These are phyloP conservation scores for Azorinus chamasolen DNA, from an alignment of 2,888 invertebrate species.

Conservation along the genomic window DNA sequence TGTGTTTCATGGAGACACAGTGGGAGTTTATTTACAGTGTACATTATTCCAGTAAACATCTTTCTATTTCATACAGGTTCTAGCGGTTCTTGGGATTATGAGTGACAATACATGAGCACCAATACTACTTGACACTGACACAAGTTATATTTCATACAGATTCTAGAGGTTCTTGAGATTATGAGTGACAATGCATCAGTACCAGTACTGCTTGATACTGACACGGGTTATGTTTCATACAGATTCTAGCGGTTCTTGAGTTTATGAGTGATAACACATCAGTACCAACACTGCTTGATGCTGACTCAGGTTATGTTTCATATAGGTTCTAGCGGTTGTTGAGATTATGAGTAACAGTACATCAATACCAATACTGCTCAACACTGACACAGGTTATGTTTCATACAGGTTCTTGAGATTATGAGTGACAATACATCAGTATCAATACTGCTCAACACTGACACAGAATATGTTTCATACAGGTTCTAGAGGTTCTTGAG, in stretches of 20 bases:
- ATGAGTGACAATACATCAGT: too few species aligned
- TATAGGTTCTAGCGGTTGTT: too few species aligned
- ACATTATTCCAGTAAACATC: too few species aligned
- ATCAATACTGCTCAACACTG: too few species aligned
- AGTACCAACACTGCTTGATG: constrained; percentile 87
- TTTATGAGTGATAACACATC: constrained; percentile 87
- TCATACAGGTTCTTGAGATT: too few species aligned
- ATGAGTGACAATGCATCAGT: constrained; percentile 87
- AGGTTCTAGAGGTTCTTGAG: constrained; percentile 86
- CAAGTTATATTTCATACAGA: constrained; percentile 85
- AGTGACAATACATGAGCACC: constrained; percentile 86
- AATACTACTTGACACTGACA: constrained; percentile 87
- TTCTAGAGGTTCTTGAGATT: constrained; percentile 86
- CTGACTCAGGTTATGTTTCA: constrained; percentile 87
- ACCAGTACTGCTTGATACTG: constrained; percentile 87
- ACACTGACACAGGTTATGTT: too few species aligned
- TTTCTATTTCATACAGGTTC: constrained; percentile 80
- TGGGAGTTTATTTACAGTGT: too few species aligned
- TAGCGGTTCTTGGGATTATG: constrained; percentile 87
- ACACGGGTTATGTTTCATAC: constrained; percentile 86
- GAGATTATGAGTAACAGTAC: too few species aligned
- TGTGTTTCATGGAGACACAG: too few species aligned
- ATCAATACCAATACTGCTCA: too few species aligned
- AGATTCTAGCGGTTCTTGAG: constrained; percentile 86
- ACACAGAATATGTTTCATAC: too few species aligned